Evolutionary conservation across 1,140 invertebrate species (phyloP), one percentile per base, ranked within the genome.

Genomic region (Drosophila navojoa): DNA sequence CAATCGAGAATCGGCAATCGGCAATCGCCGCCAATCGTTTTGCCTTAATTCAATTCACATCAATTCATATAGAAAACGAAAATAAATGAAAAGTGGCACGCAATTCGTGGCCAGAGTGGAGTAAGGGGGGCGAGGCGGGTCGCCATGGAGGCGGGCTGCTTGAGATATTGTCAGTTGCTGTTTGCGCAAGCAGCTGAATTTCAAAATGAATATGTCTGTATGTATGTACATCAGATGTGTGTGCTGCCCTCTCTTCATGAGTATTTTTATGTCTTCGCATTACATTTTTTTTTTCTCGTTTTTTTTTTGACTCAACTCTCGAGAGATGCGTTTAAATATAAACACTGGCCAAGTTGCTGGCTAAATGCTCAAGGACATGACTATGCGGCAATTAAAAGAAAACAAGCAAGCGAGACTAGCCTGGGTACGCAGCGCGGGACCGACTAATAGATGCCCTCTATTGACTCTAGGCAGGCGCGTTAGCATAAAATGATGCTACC

Each of bases 271-370:
- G 35, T 63, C 7, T 47, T 38, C 59, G 38, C 59, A 19, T 60
- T 27, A 27, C 38, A 71, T 19, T 63, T 57, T 27, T 27, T 27
- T 27, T 53, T 71, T 54, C 35, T 76, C 57, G 71, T 58, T 52
- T 35, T 29, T 40, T 9, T 9, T 32, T 32, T 32, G 29, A 32
- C 50, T 61, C 63, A 52, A 63, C 49, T 50, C 61, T 71, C 60
- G 47, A 76, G 64, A 79, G 78, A 76, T 81, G 77, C 76, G 73
- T 84, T 84, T 84, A 85, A 84, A 84, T 85, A 84, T 84, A 84
- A 78, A 78, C 58, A 76, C 62, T 61, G 71, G 15, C 35, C 32
- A 16, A 73, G 64, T 27, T 64, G 61, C 10, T 54, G 45, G 69
- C 50, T 70, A 47, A 60, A 59, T 49, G 55, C 61, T 72, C 68